Evolutionary conservation across 1,140 invertebrate genomes (phyloP), one percentile per base, ranked within the genome.

Genomic region (Archegozetes longisetosus): DNA sequence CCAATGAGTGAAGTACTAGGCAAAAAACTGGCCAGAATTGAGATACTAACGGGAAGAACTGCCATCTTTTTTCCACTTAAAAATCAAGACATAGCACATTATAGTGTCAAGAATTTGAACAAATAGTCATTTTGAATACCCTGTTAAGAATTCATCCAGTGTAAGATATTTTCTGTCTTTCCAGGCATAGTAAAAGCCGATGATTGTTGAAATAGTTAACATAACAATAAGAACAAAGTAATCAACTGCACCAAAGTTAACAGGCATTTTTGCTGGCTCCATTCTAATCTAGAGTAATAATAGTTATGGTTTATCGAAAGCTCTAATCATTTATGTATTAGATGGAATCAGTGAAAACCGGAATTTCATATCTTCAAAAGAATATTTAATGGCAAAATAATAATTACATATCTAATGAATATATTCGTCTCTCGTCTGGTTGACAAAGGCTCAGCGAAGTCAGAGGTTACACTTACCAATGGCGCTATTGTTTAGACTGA

Each of bases 221-320:
- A 68, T 63, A 2, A 62, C 56, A 9, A 59, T 65, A 57, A 73
- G 72, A 0, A 72, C 51, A 0, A 68, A 51, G 55, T 72, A 72
- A 58, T 73, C 71, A 20, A 51, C 12, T 6, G 12, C 20, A 51
- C 24, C 50, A 13, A 51, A 51, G 20, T 51, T 40, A 40, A 9
- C 17, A 40, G 32, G 17, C 32, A 40, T 40, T 40, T 40, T 40
- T 40, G 17, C 17, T 40, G 32, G n/a, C n/a, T n/a, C n/a, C n/a
- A n/a, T n/a, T n/a, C n/a, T n/a, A n/a, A n/a, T n/a, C n/a, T n/a
- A n/a, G n/a, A n/a, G n/a, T n/a, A n/a, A n/a, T n/a, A n/a, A n/a
- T n/a, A n/a, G n/a, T n/a, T n/a, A n/a, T n/a, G n/a, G n/a, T n/a
- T n/a, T n/a, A n/a, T n/a, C n/a, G n/a, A n/a, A n/a, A n/a, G n/a